Evolutionary conservation across 2,113 vertebrate genomes (phyloP).

Genomic region (Tachysurus vachellii): DNA sequence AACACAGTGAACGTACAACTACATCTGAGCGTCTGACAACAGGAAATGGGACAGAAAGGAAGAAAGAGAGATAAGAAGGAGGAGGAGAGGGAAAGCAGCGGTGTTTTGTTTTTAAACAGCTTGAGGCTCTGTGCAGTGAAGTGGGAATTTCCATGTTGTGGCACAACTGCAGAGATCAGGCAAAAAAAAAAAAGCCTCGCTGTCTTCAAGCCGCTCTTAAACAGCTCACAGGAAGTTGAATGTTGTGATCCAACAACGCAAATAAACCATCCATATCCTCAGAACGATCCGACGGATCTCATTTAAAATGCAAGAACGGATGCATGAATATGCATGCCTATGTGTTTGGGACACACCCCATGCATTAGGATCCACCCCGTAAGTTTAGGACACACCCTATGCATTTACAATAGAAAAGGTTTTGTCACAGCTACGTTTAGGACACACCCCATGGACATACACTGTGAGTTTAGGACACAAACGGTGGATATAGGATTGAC

Average conservation of each 20-base stretch:
- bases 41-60: neutral
- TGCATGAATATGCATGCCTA: neutral
- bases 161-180: conserved; percentile 23
- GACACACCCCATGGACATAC: neutral
- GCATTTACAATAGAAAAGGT: neutral
- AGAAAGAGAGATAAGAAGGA: neutral
- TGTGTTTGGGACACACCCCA: neutral
- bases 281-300: neutral
- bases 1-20: neutral
- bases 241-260: neutral
- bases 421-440: neutral
- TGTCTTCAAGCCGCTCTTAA: conserved; percentile 15
- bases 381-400: neutral
- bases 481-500: neutral
- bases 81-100: neutral
- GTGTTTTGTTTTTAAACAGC: neutral
- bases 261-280: neutral
- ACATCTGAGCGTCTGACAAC: neutral
- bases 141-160: conserved; percentile 12
- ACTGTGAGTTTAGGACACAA: neutral
- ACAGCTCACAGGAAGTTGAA: neutral
- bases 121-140: conserved; percentile 31
- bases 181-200: neutral
- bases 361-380: neutral
- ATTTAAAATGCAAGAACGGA: neutral